These are phyloP conservation scores for Gambusia affinis DNA, from an alignment of 2,113 vertebrate species.

Conservation along the genomic window DNA sequence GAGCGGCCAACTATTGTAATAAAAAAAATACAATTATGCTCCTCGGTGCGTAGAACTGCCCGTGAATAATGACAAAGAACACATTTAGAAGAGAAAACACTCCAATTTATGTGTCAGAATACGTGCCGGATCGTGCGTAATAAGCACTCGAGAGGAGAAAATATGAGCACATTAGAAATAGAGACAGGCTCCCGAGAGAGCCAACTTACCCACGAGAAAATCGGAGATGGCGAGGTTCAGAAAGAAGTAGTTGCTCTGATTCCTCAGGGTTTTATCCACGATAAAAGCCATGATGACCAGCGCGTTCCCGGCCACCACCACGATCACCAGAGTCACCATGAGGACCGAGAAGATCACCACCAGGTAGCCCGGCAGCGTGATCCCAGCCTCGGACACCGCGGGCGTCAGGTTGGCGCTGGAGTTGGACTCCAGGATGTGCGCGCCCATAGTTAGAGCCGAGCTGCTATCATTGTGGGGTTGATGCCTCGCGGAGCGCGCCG, in stretches of 20 bases:
- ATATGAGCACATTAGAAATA: conserved; percentile 2
- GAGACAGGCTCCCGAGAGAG: not conserved
- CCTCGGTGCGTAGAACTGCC: conserved; percentile 1
- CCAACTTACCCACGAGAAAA: conserved; percentile 90
- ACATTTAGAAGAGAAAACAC: not conserved
- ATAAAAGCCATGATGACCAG: conserved; percentile 90
- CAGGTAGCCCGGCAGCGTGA: conserved; percentile 60
- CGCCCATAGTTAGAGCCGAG: conserved; percentile 57
- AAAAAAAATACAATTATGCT: conserved; percentile 1
- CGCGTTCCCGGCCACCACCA: conserved; percentile 86
- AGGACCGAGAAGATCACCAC: conserved; percentile 80
- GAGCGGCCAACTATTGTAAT: not conserved
- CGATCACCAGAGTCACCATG: conserved; percentile 83
- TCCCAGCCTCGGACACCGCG: conserved; percentile 50
- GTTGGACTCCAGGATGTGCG: conserved; percentile 72
- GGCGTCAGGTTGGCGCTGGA: conserved; percentile 74
- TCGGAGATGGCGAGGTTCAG: conserved; percentile 93
- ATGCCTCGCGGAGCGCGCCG: conserved; percentile 26
- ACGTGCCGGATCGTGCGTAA: not conserved
- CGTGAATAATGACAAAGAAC: not conserved
- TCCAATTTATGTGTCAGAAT: not conserved
- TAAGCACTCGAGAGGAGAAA: not conserved
- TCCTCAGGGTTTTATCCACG: conserved; percentile 89
- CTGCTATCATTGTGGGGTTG: conserved; percentile 34
- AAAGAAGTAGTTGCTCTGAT: conserved; percentile 89